Evolutionary conservation across 2,888 invertebrate genomes (phyloP).

Genomic region (Temnothorax ravouxi): DNA sequence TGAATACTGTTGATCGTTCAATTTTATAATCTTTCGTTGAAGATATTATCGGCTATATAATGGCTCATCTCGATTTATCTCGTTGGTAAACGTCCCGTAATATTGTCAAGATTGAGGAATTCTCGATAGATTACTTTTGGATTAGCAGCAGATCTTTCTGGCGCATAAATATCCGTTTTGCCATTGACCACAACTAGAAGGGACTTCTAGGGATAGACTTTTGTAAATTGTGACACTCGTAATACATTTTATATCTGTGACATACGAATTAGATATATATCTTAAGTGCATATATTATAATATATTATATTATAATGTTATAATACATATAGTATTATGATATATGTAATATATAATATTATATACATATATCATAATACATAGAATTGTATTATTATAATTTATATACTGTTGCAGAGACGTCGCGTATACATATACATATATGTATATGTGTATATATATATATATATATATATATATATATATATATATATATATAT

Average conservation of each 20-base stretch:
- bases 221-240: conserved; percentile 66
- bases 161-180: conserved; percentile 19
- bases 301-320: conserved; percentile 52
- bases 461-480: conserved; percentile 47
- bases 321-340: conserved; percentile 36
- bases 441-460: conserved; percentile 43
- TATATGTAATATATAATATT: conserved; percentile 47
- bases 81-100: not conserved
- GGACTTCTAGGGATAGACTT: conserved; percentile 55
- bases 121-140: not conserved
- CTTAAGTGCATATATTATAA: conserved; percentile 57
- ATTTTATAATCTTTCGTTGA: conserved; percentile 15
- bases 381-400: conserved; percentile 57
- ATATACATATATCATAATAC: conserved; percentile 54
- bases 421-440: not conserved
- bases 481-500: conserved; percentile 15
- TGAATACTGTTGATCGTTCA: not conserved
- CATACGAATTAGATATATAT: conserved; percentile 45
- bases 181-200: conserved; percentile 70
- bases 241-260: conserved; percentile 68
- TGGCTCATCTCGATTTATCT: not conserved
- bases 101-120: not conserved
- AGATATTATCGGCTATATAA: not conserved
- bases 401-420: conserved; percentile 19
- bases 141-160: not conserved